Evolutionary conservation across 2,888 invertebrate genomes (phyloP).

Genomic region (Clepsis dumicolana): DNA sequence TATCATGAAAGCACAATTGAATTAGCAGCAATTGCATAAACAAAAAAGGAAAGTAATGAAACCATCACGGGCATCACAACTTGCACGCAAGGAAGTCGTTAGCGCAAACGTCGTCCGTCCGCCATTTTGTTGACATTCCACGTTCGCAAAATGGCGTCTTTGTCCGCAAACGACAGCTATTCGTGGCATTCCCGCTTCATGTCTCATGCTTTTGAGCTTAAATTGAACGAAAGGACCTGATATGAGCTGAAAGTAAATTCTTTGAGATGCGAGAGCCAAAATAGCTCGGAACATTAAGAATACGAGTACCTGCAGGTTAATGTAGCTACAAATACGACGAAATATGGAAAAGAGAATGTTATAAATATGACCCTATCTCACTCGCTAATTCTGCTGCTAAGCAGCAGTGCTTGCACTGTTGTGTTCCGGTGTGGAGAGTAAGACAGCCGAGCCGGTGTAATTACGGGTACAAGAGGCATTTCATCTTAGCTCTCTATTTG

Average conservation of each 20-base stretch:
- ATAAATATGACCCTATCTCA: not conserved
- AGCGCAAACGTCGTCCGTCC: slow-evolving; percentile 46
- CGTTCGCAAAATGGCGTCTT: slow-evolving; percentile 51
- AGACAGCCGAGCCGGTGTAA: too few species aligned
- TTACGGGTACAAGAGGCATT: too few species aligned
- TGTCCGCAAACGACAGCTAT: slow-evolving; percentile 54
- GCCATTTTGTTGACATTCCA: slow-evolving; percentile 65
- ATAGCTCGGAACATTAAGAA: slow-evolving; percentile 8
- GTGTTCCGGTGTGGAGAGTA: too few species aligned
- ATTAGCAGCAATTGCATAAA: not conserved
- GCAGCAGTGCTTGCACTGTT: too few species aligned
- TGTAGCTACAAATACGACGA: not conserved
- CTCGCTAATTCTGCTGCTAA: too few species aligned
- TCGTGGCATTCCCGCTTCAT: slow-evolving; percentile 49
- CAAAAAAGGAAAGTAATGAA: not conserved
- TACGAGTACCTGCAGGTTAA: not conserved
- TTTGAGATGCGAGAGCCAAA: not conserved
- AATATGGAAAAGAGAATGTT: not conserved
- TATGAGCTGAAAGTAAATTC: slow-evolving; percentile 38
- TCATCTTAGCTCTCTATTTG: too few species aligned
- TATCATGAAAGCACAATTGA: not conserved
- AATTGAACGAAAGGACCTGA: slow-evolving; percentile 45
- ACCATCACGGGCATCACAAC: slow-evolving; percentile 24
- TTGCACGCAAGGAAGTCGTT: slow-evolving; percentile 49
- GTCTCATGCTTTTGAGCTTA: slow-evolving; percentile 45